phyloP scores from a whole-genome alignment of 2,113 vertebrate species.

The Muscicapa adusta region DNA sequence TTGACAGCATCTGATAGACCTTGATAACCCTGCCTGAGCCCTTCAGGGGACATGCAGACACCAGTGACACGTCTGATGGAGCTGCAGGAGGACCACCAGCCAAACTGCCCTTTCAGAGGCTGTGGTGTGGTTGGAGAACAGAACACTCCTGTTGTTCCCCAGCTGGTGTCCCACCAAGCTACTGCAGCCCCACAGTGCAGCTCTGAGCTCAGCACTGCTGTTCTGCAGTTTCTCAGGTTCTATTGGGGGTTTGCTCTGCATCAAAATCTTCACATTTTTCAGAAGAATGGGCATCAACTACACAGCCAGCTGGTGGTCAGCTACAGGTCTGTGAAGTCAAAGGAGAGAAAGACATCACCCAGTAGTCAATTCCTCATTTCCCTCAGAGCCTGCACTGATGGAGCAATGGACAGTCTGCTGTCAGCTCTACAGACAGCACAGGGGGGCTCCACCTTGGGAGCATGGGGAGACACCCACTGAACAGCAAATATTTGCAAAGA shows the following conservation, averaged over 20 bases:
- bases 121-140: fast-evolving
- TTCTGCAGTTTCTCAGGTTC: fast-evolving
- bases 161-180: neutral
- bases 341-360: neutral
- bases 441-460: neutral
- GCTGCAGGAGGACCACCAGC: neutral
- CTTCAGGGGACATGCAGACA: neutral
- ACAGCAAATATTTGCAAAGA: neutral
- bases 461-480: fast-evolving
- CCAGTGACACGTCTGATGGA: fast-evolving
- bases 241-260: neutral
- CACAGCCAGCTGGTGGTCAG: neutral
- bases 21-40: neutral
- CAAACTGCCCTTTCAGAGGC: neutral
- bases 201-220: neutral
- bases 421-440: fast-evolving
- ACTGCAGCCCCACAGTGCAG: neutral
- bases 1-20: neutral
- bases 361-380: neutral
- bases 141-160: neutral
- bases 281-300: neutral
- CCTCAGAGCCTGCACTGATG: neutral
- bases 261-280: neutral
- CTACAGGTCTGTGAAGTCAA: neutral
- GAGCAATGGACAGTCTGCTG: neutral